These are phyloP conservation scores for Protodeltote pygarga DNA, from an alignment of 2,888 invertebrate genomes.

Conservation along the genomic window DNA sequence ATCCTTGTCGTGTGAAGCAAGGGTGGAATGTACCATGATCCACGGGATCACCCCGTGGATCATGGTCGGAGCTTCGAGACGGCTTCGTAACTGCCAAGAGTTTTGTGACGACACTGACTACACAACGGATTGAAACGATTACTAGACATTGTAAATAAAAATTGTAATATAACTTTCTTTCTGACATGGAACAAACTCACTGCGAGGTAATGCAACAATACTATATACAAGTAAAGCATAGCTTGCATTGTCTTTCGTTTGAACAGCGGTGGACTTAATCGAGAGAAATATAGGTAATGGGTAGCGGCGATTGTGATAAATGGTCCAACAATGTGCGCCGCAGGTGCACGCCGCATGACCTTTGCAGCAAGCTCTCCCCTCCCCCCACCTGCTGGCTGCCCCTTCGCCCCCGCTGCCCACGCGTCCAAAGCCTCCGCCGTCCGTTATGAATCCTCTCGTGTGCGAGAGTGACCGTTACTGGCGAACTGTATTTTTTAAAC, in stretches of 20 bases:
- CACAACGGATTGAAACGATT: too few species aligned
- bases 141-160: too few species aligned
- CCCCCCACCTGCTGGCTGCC: constrained; percentile 9
- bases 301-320: constrained; percentile 50
- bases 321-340: constrained; percentile 51
- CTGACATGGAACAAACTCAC: too few species aligned
- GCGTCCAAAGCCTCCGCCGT: constrained; percentile 33
- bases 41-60: too few species aligned
- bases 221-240: too few species aligned
- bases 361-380: constrained; percentile 42
- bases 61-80: too few species aligned
- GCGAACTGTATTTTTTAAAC: constrained; percentile 47
- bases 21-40: too few species aligned
- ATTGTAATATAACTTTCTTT: too few species aligned
- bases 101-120: too few species aligned
- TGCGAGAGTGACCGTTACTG: constrained; percentile 53
- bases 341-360: constrained; percentile 60
- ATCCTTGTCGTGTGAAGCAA: too few species aligned
- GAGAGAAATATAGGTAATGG: constrained; percentile 22
- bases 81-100: too few species aligned
- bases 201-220: too few species aligned
- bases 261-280: constrained; percentile 1
- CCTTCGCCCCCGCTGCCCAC: constrained; percentile 18
- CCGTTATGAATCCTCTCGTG: constrained; percentile 57
- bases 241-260: constrained; percentile 1